These are phyloP conservation scores for Camponotus pennsylvanicus DNA, from an alignment of 1,140 invertebrate genomes.

Conservation along the genomic window DNA sequence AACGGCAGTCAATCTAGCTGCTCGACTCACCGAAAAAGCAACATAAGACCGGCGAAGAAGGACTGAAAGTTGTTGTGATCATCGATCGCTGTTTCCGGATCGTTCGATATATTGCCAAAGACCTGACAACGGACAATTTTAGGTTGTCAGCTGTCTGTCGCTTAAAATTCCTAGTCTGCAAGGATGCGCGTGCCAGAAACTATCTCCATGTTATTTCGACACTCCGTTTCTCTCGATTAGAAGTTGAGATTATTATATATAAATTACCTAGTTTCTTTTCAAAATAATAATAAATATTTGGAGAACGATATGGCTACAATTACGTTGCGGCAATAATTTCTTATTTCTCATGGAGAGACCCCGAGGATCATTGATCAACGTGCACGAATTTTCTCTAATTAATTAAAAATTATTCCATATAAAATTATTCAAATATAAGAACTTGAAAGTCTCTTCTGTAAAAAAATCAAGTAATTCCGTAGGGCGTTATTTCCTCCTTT, in stretches of 20 bases:
- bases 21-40: slow-evolving; percentile 96
- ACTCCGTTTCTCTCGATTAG: slow-evolving; percentile 2
- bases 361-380: neutral
- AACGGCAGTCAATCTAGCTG: slow-evolving; percentile 78
- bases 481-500: neutral
- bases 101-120: slow-evolving; percentile 97
- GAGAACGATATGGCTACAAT: neutral
- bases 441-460: slow-evolving; percentile 5
- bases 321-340: neutral
- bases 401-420: neutral
- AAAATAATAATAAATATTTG: neutral
- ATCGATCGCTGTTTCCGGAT: slow-evolving; percentile 95
- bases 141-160: slow-evolving; percentile 66
- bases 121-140: slow-evolving; percentile 89
- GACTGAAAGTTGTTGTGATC: slow-evolving; percentile 99
- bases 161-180: slow-evolving; percentile 64
- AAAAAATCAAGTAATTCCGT: neutral
- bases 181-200: slow-evolving; percentile 41
- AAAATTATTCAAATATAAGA: neutral
- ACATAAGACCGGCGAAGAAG: slow-evolving; percentile 96
- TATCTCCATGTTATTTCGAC: slow-evolving; percentile 2
- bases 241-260: slow-evolving; percentile 3
- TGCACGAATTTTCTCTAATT: neutral
- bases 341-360: neutral
- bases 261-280: too few species aligned